Conservation (phyloP, 2,888 invertebrate species). For the Mesochorus sp. region DNA sequence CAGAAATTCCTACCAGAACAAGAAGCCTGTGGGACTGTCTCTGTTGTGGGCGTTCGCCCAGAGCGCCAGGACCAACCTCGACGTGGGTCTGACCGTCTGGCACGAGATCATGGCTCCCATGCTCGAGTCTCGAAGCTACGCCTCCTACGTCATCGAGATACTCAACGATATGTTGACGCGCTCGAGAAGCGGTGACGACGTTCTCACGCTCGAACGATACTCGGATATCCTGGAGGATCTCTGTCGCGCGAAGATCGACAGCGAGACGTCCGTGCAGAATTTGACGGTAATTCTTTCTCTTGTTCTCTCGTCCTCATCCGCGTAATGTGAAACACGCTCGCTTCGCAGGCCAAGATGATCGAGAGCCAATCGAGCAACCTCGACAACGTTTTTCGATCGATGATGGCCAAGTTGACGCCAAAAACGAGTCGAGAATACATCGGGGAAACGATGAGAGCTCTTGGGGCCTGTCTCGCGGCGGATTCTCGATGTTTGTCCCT, state of each 20-base stretch:
- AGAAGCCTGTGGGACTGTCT: conserved; percentile 88
- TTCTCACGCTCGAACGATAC: conserved; percentile 84
- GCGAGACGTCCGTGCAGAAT: conserved; percentile 83
- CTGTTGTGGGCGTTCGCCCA: conserved; percentile 91
- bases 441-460: conserved; percentile 85
- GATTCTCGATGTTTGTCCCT: conserved; percentile 87
- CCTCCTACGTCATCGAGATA: conserved; percentile 86
- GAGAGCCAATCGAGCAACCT: conserved; percentile 79
- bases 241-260: conserved; percentile 84
- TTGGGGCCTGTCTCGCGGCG: conserved; percentile 85
- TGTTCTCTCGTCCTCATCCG: neutral
- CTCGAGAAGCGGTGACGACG: conserved; percentile 80
- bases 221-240: conserved; percentile 85
- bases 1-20: conserved; percentile 90
- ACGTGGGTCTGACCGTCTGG: conserved; percentile 89
- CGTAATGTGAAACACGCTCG: conserved; percentile 65
- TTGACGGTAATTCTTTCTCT: conserved; percentile 83
- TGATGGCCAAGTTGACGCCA: conserved; percentile 86
- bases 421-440: conserved; percentile 83
- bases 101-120: conserved; percentile 89
- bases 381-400: conserved; percentile 85
- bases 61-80: conserved; percentile 86
- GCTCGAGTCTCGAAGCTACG: conserved; percentile 88
- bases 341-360: conserved; percentile 73
- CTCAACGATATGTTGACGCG: conserved; percentile 84